Percentiles rank a stretch among this genome's conserved stretches.
These are phyloP conservation scores for Menura novaehollandiae DNA, from an alignment of 2,113 vertebrate genomes.

Conservation along the genomic window DNA sequence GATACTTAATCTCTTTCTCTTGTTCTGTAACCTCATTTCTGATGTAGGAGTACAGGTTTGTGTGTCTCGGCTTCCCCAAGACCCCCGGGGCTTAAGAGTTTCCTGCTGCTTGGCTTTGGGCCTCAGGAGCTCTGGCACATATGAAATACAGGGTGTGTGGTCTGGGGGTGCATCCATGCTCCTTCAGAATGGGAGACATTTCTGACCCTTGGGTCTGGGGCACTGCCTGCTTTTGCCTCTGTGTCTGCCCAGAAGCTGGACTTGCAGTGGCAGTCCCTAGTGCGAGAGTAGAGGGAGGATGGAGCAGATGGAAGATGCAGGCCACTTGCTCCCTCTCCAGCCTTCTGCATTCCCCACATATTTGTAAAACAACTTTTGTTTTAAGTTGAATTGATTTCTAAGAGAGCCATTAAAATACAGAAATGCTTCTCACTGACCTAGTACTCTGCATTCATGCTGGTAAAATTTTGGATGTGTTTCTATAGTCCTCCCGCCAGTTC, in stretches of 20 bases:
- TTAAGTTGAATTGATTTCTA: constrained; percentile 56
- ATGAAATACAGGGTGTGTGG: fast-evolving
- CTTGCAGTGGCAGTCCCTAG: background rate
- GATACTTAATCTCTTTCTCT: background rate
- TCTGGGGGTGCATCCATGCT: background rate
- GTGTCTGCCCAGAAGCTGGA: background rate
- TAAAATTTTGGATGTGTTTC: constrained; percentile 66
- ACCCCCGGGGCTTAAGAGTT: background rate
- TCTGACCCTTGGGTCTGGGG: background rate
- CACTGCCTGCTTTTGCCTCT: background rate
- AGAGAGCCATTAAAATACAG: constrained; percentile 54
- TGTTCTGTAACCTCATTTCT: background rate
- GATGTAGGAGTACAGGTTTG: background rate
- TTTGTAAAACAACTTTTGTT: constrained; percentile 68
- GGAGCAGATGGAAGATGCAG: constrained; percentile 38
- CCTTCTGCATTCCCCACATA: constrained; percentile 55
- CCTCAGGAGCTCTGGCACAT: background rate
- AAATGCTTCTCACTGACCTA: constrained; percentile 64
- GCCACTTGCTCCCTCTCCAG: constrained; percentile 53
- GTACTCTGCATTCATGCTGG: constrained; percentile 61
- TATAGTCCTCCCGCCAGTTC: constrained; percentile 60
- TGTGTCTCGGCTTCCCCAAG: background rate
- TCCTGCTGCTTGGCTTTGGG: background rate
- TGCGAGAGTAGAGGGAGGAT: background rate
- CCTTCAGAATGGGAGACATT: background rate